Percentiles rank a stretch among this genome's conserved stretches.
Evolutionary conservation across 2,888 invertebrate genomes (phyloP).

Genomic region (Tuberolachnus salignus): DNA sequence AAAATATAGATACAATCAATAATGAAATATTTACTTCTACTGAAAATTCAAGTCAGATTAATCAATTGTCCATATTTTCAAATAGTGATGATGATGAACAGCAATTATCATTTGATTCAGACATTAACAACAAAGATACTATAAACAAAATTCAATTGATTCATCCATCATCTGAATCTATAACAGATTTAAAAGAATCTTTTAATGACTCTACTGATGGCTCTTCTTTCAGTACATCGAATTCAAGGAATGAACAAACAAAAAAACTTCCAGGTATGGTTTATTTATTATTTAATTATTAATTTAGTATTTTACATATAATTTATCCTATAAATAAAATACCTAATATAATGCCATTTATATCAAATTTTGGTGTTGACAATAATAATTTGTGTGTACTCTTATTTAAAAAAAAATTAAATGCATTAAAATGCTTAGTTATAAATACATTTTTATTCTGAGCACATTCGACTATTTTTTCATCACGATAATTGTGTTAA

Average conservation of each 20-base stretch:
- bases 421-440: too few relatives aligned
- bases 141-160: background rate
- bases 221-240: slow-evolving; percentile 25
- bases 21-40: background rate
- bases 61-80: background rate
- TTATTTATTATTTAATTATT: background rate
- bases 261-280: slow-evolving; percentile 38
- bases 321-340: too few relatives aligned
- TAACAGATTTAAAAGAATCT: background rate
- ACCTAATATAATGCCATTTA: too few relatives aligned
- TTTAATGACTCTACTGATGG: slow-evolving; percentile 28
- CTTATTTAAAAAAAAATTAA: too few relatives aligned
- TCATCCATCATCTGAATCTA: background rate
- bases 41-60: background rate
- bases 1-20: background rate
- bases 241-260: slow-evolving; percentile 16
- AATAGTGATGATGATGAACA: background rate
- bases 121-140: too few relatives aligned
- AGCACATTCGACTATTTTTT: too few relatives aligned
- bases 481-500: too few relatives aligned
- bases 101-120: background rate
- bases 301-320: too few relatives aligned
- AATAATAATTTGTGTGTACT: too few relatives aligned
- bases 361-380: too few relatives aligned
- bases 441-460: too few relatives aligned